Base-by-base conservation (phyloP, 1,140 invertebrate genomes). In the Ctenoplectra terminalis region DNA sequence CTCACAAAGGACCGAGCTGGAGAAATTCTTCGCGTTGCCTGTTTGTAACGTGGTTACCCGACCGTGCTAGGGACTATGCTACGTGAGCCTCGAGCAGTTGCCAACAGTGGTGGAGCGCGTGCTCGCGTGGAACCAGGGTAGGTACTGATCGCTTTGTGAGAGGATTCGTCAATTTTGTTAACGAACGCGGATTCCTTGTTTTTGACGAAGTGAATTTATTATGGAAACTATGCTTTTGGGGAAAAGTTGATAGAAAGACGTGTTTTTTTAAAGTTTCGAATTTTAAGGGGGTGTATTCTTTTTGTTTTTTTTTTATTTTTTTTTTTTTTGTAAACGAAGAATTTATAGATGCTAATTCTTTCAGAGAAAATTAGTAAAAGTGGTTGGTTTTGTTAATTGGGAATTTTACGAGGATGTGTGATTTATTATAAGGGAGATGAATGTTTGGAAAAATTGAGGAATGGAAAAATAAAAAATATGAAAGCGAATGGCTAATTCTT, bases 11-110 rank as follows among this genome's bases (percentile, higher is more conserved):
- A 46, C 11, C 20, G 31, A 23, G 20, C 29, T 23, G 31, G 60
- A 64, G 60, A 75, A 64, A 75, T 52, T 31, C n/a, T 34, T 43
- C n/a, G 23, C 58, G 23, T 4, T 6, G 43, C 31, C 29, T 37
- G 58, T 63, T 77, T 69, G 52, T 77, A 77, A 77, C 54, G 75
- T 52, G 29, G 64, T 77, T 69, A 77, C 43, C 50, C 73, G 73
- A 48, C 48, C 48, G 48, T 48, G 46, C 23, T 29, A 52, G 26
- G 26, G 31, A 29, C 34, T 15, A 15, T 1, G n/a, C 23, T 52
- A 70, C 23, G 31, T 5, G 72, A n/a, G 20, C n/a, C 48, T n/a
- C 29, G 23, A 61, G 15, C 7, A 34, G 40, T 31, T 29, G 23
- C 6, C 40, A 5, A 20, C 11, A 20, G 17, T 56, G 15, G 17